These are phyloP conservation scores for Apamea anceps DNA, from an alignment of 2,888 invertebrate species.

Conservation along the genomic window DNA sequence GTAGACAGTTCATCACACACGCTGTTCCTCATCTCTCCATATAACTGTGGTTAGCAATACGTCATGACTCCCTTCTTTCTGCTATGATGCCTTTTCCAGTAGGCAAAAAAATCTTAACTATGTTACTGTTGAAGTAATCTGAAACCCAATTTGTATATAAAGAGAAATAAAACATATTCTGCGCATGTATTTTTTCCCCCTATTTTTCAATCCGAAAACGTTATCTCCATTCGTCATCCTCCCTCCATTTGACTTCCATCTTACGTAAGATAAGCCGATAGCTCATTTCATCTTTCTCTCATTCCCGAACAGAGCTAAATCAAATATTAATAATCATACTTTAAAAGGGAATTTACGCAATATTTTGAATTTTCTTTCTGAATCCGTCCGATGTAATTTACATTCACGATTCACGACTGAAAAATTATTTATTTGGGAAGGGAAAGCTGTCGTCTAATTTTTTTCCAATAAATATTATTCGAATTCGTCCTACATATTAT, in stretches of 20 bases:
- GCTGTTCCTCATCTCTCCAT: background rate
- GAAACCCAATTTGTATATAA: background rate
- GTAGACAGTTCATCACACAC: background rate
- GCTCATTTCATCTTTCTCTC: conserved; percentile 51
- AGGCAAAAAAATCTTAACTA: background rate
- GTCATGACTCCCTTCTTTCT: background rate
- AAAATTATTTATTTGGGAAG: conserved; percentile 7
- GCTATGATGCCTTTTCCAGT: background rate
- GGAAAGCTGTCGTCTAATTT: background rate
- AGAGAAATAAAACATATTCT: background rate
- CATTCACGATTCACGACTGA: conserved; percentile 36
- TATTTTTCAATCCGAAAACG: conserved; percentile 6
- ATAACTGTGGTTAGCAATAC: background rate
- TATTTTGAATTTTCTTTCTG: conserved; percentile 48
- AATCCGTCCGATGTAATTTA: conserved; percentile 38
- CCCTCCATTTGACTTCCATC: conserved; percentile 40
- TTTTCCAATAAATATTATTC: background rate
- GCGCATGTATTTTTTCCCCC: background rate
- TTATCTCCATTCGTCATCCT: background rate
- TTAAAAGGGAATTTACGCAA: conserved; percentile 44
- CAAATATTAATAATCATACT: conserved; percentile 62
- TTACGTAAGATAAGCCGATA: conserved; percentile 52
- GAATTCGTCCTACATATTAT: background rate
- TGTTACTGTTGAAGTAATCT: background rate
- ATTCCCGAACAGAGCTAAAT: conserved; percentile 32